Conservation (phyloP, 2,797 vertebrate species). For the Buceros bicornis region DNA sequence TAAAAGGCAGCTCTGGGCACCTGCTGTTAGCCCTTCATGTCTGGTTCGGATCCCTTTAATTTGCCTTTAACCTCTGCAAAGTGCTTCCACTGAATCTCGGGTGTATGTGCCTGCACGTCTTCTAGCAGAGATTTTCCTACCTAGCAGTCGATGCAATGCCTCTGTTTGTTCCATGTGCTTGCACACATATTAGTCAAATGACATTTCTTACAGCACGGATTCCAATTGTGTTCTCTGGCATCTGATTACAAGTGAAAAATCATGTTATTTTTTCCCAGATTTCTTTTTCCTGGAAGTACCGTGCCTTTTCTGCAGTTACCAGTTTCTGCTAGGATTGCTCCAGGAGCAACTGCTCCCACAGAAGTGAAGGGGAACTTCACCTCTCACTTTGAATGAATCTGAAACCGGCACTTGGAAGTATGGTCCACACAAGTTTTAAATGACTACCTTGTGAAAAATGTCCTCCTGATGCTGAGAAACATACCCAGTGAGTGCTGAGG, state of each 20-base stretch:
- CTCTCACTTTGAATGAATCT: accelerated
- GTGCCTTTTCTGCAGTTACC: not conserved
- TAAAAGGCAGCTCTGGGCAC: not conserved
- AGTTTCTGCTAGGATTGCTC: not conserved
- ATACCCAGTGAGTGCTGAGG: accelerated
- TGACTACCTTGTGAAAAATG: accelerated
- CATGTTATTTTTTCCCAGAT: not conserved
- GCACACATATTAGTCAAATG: not conserved
- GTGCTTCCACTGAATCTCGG: not conserved
- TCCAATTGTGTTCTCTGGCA: not conserved
- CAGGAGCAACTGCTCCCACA: not conserved
- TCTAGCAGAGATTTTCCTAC: not conserved
- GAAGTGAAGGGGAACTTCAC: not conserved
- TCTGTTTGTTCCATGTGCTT: not conserved
- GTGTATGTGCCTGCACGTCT: accelerated
- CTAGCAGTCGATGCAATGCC: not conserved
- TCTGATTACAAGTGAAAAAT: not conserved
- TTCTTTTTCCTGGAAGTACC: not conserved
- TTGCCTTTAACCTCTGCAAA: not conserved
- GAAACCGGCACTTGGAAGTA: not conserved
- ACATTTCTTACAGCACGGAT: not conserved
- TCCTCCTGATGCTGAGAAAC: not conserved
- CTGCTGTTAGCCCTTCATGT: not conserved
- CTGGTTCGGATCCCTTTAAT: not conserved
- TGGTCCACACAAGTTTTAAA: not conserved